Conservation (phyloP, 1,140 invertebrate genomes). For the Dendroctonus ponderosae region DNA sequence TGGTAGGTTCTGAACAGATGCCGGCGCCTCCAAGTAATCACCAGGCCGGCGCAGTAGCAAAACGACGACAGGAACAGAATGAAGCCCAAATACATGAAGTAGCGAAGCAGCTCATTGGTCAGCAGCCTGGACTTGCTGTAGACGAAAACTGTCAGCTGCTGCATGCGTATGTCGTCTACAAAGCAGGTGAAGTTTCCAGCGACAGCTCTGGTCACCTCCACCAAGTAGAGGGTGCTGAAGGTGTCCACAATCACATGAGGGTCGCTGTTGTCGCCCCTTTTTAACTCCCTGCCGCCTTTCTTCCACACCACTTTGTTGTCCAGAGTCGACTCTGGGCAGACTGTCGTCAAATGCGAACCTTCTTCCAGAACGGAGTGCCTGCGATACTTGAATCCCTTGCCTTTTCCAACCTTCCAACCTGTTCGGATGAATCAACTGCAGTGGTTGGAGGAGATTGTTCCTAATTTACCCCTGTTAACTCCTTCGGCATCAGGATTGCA, state of each 20-base stretch:
- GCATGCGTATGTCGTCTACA: constrained; percentile 54
- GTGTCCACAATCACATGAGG: constrained; percentile 56
- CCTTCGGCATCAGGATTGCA: constrained; percentile 49
- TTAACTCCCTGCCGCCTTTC: constrained; percentile 50
- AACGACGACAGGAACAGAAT: constrained; percentile 53
- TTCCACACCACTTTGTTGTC: constrained; percentile 54
- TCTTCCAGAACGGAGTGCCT: constrained; percentile 54
- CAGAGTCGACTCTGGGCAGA: constrained; percentile 54
- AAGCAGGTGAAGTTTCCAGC: constrained; percentile 60
- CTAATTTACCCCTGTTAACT: constrained; percentile 42
- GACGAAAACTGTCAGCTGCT: constrained; percentile 55
- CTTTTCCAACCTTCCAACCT: constrained; percentile 50
- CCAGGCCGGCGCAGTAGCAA: constrained; percentile 57
- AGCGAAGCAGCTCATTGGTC: constrained; percentile 52
- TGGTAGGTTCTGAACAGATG: constrained; percentile 47
- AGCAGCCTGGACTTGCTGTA: constrained; percentile 32
- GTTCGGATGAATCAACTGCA: not conserved
- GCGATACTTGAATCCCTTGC: constrained; percentile 53
- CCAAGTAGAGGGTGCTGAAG: constrained; percentile 59
- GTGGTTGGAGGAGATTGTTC: not conserved
- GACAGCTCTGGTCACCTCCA: constrained; percentile 54
- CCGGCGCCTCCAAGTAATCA: constrained; percentile 50
- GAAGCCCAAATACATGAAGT: constrained; percentile 58
- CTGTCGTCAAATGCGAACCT: constrained; percentile 53
- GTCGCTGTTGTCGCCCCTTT: constrained; percentile 50